These are phyloP conservation scores for Cinara cedri DNA, from an alignment of 2,888 invertebrate species.

Conservation along the genomic window DNA sequence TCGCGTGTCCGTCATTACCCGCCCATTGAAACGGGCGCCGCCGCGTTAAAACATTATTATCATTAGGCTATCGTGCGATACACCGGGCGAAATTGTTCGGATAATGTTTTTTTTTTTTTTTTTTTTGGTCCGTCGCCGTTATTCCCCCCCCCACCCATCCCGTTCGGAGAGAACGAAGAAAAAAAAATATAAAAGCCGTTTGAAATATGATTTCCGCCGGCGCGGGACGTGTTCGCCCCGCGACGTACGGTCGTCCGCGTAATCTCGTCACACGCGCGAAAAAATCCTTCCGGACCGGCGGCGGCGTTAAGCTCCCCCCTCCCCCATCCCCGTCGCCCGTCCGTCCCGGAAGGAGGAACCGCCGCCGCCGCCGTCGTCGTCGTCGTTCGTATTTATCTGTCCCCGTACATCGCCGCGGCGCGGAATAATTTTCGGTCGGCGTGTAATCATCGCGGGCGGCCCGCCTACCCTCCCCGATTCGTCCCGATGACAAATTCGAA, in stretches of 20 bases:
- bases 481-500: constrained; percentile 53
- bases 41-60: no score
- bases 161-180: no score
- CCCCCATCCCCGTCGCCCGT: no score
- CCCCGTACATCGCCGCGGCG: not conserved
- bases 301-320: no score
- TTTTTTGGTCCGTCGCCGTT: no score
- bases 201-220: no score
- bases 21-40: not conserved
- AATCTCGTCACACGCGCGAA: constrained; percentile 50
- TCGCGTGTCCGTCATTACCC: constrained; percentile 6
- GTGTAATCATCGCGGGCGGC: not conserved
- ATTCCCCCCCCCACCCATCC: no score
- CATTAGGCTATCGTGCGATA: no score
- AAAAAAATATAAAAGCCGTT: no score
- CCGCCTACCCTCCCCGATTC: not conserved
- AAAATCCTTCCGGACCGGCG: not conserved
- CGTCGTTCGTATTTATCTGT: not conserved
- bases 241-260: not conserved
- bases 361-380: not conserved
- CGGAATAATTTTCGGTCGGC: constrained; percentile 4
- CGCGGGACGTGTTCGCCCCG: not conserved
- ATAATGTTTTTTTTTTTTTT: not conserved
- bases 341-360: no score
- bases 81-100: no score